phyloP scores from a whole-genome alignment of 2,888 invertebrate genomes.

The Agrochola circellaris region DNA sequence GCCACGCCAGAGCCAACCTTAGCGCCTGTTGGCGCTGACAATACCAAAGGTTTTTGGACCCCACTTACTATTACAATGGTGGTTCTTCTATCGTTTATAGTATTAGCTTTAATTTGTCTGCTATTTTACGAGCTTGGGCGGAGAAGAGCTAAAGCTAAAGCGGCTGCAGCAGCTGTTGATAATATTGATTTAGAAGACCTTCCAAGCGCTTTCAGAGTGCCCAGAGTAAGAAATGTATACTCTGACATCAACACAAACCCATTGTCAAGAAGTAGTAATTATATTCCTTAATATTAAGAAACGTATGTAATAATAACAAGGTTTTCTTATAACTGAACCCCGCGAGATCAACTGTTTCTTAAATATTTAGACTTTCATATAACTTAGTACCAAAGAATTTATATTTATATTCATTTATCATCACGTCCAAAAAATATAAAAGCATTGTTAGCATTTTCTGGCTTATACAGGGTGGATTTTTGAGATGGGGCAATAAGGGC shows the following conservation, averaged over 20 bases:
- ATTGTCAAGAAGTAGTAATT: constrained; percentile 40
- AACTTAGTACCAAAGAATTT: neutral
- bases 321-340: neutral
- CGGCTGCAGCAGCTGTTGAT: constrained; percentile 8
- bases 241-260: constrained; percentile 55
- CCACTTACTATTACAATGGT: constrained; percentile 65
- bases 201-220: constrained; percentile 50
- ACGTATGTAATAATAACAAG: neutral
- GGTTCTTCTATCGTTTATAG: constrained; percentile 55
- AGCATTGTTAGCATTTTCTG: neutral
- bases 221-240: constrained; percentile 57
- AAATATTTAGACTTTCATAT: constrained; percentile 2
- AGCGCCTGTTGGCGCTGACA: neutral
- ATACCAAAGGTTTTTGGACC: constrained; percentile 60
- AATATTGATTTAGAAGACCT: constrained; percentile 36
- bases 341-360: neutral
- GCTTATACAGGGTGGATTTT: no score
- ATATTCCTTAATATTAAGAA: constrained; percentile 24
- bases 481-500: no score
- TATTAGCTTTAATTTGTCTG: constrained; percentile 53
- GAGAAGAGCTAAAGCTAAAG: constrained; percentile 44
- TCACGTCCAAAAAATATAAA: neutral
- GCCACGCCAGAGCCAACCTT: neutral
- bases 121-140: constrained; percentile 64
- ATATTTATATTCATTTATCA: neutral